A percentile compares a stretch with the other conserved stretches of the same genome.
Evolutionary conservation across 2,113 vertebrate species (phyloP).

Genomic region (Pangasianodon gigas): DNA sequence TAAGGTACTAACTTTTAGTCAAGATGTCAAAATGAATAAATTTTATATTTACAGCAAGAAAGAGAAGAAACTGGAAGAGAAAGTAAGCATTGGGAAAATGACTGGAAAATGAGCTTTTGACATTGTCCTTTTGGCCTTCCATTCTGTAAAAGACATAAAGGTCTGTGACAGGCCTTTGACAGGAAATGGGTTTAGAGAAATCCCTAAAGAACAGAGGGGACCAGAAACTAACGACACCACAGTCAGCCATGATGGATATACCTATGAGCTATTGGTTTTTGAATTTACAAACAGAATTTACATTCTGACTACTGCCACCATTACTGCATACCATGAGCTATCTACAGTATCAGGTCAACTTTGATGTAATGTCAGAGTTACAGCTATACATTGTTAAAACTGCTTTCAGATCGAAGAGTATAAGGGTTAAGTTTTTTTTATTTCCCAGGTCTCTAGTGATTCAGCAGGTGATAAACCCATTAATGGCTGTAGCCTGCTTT

Average conservation of each 20-base stretch:
- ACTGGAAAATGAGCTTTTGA: neutral
- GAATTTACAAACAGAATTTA: neutral
- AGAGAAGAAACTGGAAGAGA: neutral
- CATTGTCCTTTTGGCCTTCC: neutral
- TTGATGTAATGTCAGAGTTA: conserved; percentile 3
- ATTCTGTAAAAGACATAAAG: conserved; percentile 21
- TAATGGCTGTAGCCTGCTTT: conserved; percentile 6
- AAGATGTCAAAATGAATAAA: neutral
- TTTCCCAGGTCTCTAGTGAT: neutral
- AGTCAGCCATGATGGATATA: conserved; percentile 11
- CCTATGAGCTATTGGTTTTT: neutral
- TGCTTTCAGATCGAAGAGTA: neutral
- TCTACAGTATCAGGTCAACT: conserved; percentile 1
- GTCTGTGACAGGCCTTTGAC: neutral
- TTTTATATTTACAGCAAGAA: neutral
- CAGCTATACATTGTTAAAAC: neutral
- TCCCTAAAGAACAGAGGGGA: neutral
- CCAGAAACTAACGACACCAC: neutral
- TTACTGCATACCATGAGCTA: neutral
- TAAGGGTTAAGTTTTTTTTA: neutral
- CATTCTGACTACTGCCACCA: neutral
- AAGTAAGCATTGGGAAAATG: neutral
- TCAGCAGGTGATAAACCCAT: conserved; percentile 46
- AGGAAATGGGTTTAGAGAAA: conserved; percentile 16
- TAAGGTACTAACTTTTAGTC: neutral